Percentiles rank a stretch among this genome's conserved stretches.
Conservation (phyloP, 2,888 invertebrate genomes). For the Megalurothrips usitatus region DNA sequence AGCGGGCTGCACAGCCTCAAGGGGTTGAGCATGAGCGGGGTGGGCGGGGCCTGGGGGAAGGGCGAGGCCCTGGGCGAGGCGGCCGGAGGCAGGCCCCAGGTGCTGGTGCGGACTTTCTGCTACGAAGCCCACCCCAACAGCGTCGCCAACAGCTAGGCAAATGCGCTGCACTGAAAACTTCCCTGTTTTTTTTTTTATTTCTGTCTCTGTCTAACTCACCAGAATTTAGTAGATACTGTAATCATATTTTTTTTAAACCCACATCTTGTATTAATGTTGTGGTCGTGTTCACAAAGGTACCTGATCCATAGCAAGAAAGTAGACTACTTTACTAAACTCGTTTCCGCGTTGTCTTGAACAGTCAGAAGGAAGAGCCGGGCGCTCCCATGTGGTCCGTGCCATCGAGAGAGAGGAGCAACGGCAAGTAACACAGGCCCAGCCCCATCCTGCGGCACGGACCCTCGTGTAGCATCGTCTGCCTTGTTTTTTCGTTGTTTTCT, state of each 20-base stretch:
- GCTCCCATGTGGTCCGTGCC: slow-evolving; percentile 2
- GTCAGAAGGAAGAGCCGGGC: not conserved
- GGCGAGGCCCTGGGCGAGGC: not conserved
- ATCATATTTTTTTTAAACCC: too few species aligned
- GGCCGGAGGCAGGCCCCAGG: not conserved
- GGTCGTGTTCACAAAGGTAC: too few species aligned
- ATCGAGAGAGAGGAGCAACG: not conserved
- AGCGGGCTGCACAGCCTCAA: not conserved
- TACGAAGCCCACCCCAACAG: not conserved
- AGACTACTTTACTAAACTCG: not conserved
- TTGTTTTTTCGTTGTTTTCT: not conserved
- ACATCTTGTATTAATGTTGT: too few species aligned
- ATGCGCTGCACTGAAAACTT: too few species aligned
- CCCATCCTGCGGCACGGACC: not conserved
- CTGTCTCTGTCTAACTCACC: too few species aligned
- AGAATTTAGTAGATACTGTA: too few species aligned
- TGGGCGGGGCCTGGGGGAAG: not conserved
- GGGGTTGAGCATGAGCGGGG: not conserved
- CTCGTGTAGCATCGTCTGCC: not conserved
- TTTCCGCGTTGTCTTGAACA: not conserved
- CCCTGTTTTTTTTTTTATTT: too few species aligned
- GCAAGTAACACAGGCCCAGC: not conserved
- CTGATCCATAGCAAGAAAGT: too few species aligned
- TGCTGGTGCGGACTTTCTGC: slow-evolving; percentile 6
- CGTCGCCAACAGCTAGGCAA: too few species aligned